phyloP scores from a whole-genome alignment of 1,140 invertebrate species.

The Papilio helenus region DNA sequence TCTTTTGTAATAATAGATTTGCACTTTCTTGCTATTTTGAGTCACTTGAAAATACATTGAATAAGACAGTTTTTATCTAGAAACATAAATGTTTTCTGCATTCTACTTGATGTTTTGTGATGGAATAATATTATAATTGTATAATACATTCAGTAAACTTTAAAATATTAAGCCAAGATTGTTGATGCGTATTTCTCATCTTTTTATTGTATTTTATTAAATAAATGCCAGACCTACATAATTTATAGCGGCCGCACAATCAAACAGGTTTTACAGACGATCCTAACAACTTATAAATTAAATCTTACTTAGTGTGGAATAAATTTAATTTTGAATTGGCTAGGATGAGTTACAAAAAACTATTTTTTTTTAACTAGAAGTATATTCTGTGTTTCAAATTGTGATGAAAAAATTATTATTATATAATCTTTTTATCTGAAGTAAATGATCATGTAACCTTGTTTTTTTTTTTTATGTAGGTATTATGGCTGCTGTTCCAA shows the following conservation, averaged over 20 bases:
- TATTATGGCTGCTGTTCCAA: neutral
- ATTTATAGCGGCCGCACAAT: neutral
- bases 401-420: neutral
- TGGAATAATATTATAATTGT: neutral
- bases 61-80: neutral
- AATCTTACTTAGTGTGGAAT: neutral
- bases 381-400: neutral
- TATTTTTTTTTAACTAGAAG: neutral
- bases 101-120: neutral
- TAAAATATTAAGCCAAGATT: neutral
- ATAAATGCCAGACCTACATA: constrained; percentile 26
- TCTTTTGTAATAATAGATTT: constrained; percentile 29
- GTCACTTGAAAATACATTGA: neutral
- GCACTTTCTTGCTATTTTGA: constrained; percentile 11
- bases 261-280: constrained; percentile 18
- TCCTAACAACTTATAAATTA: constrained; percentile 12
- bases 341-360: neutral
- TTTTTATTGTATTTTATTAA: neutral
- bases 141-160: neutral
- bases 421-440: no score
- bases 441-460: no score
- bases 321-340: neutral
- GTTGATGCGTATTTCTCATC: neutral
- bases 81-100: neutral
- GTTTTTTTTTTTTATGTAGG: no score